Evolutionary conservation across 1,140 invertebrate species (phyloP), one percentile per base, ranked within the genome.

Genomic region (Globodera rostochiensis): DNA sequence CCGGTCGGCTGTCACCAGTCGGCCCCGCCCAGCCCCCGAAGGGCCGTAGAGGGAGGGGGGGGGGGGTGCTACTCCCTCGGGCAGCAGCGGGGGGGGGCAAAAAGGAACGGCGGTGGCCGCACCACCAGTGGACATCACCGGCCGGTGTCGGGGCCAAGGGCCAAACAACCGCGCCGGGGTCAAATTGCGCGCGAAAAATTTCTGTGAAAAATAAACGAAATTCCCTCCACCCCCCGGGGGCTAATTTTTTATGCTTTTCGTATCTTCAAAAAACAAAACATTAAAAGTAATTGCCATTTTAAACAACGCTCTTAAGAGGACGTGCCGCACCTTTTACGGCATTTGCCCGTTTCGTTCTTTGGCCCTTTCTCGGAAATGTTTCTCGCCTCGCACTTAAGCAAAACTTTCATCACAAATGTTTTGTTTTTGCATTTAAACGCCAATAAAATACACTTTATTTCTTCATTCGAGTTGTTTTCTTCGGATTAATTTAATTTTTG

Each of bases 361-460:
- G n/a, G n/a, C 60, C 60, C 64, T 19, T 77, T 78, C 70, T 46
- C n/a, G 60, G 57, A 64, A 66, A 25, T 66, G 66, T 69, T 78
- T 36, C 36, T 36, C 36, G 36, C 36, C 36, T 36, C 36, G 36
- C 36, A 36, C 3, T 36, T 36, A 36, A 36, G 36, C 36, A 36
- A 36, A 36, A 36, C 36, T 36, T 36, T 36, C 36, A 36, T 36
- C 3, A 36, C 36, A 36, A 36, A 36, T 36, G 2, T 36, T 36
- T 36, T 36, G 36, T 25, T 9, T 77, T 77, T 77, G 36, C 70
- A n/a, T n/a, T 67, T 67, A 50, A 66, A 77, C 21, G 45, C 25
- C 64, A 49, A 66, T 25, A 78, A 67, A 70, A 50, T 19, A 64
- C n/a, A 19, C 21, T n/a, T 53, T 47, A 3, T 74, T 76, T 36